Conservation (phyloP, 1,140 invertebrate genomes). For the Drosophila littoralis region DNA sequence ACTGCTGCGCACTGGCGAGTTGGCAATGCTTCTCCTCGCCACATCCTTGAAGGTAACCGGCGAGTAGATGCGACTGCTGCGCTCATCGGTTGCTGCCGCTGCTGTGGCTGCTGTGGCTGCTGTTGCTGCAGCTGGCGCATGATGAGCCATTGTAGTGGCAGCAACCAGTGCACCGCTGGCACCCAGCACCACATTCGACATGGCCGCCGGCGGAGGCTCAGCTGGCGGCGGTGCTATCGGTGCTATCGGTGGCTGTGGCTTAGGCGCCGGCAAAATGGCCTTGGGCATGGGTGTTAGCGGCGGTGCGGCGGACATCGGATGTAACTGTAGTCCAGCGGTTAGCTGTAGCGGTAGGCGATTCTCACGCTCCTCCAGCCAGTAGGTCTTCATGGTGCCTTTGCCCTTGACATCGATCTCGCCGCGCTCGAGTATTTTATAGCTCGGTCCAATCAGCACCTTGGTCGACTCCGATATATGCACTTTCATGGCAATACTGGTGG, state of each 20-base stretch:
- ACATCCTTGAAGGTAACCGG: constrained; percentile 94
- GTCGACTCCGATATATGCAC: constrained; percentile 97
- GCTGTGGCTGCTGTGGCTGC: constrained; percentile 50
- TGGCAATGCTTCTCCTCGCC: constrained; percentile 89
- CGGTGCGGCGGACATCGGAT: constrained; percentile 52
- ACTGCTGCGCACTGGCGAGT: constrained; percentile 87
- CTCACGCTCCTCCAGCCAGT: constrained; percentile 92
- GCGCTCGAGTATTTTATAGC: constrained; percentile 91
- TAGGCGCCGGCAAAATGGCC: constrained; percentile 45
- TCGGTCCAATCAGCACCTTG: constrained; percentile 89
- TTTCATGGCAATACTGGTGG: constrained; percentile 95
- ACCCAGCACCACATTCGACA: constrained; percentile 53
- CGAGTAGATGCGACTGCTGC: constrained; percentile 88
- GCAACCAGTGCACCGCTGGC: constrained; percentile 50
- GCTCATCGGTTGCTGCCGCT: constrained; percentile 85
- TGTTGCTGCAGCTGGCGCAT: constrained; percentile 78
- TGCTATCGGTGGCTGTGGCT: constrained; percentile 35
- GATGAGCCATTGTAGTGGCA: constrained; percentile 58
- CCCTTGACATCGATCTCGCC: constrained; percentile 94
- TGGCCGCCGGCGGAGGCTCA: constrained; percentile 19
- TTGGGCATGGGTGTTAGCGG: constrained; percentile 61
- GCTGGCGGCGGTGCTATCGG: constrained; percentile 17
- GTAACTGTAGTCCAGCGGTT: constrained; percentile 55
- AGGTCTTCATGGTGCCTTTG: constrained; percentile 96
- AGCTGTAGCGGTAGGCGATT: constrained; percentile 86